Base-by-base conservation (phyloP, 2,113 vertebrate species). In the Orientallactaga bullata region DNA sequence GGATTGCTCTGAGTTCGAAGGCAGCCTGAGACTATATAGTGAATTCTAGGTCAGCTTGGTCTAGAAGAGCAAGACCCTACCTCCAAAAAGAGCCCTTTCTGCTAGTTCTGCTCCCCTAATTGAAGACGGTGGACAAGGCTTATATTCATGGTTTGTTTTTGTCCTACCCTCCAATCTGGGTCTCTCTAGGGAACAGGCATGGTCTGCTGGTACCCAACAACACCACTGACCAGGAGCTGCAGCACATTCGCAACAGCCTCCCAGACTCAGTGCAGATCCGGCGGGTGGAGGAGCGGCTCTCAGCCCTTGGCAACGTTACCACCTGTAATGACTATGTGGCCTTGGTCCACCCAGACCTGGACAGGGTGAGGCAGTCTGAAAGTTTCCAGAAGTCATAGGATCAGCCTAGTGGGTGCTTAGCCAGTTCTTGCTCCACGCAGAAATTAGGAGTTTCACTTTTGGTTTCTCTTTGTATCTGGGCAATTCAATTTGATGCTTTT, bases 271-370 rank as follows among this genome's bases (percentile, higher is more conserved):
- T 99, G 42, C 98, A 97, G 66, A 99, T 99, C 89, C 99, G 99
- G 88, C 97, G 99, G 0, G 99, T 99, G 0, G 99, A 99, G 96
- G 99, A 99, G 96, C 97, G 99, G 0, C 98, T 99, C 0, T 99
- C 99, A 0, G 99, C 99, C 0, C 98, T 99, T 68, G 99, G 99
- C n/a, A 99, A 99, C 3, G 99, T 99, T 95, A 98, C 99, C 32
- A 97, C 99, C 84, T 99, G 99, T 98, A 99, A 99, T 6, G 99
- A 99, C 97, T 99, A 99, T 0, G 99, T 99, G 13, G 99, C 99
- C 42, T 98, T 99, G 37, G 99, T 99, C 20, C 99, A 99, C 88
- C 99, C 99, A 0, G 99, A 99, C 92, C 98, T 99, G 0, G 99
- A 99, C 97, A 98, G 99, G 98, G 99, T 99, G 95, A 95, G 93